phyloP scores from a whole-genome alignment of 2,113 vertebrate genomes.

The Bubo blakistoni region DNA sequence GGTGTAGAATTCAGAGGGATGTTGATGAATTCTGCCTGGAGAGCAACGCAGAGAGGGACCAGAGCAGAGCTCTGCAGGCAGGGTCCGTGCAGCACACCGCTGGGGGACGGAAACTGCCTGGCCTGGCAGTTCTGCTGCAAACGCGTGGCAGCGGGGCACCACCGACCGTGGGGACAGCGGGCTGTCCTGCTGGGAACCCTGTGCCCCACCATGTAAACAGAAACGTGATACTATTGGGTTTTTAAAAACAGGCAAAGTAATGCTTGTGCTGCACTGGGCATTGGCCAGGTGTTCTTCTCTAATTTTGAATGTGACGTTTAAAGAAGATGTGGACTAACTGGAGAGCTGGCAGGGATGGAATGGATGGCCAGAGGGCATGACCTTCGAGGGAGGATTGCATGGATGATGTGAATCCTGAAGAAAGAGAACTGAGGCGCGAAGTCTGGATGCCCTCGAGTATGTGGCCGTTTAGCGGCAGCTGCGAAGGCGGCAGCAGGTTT shows the following conservation, averaged over 20 bases:
- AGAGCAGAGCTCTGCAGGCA: background rate
- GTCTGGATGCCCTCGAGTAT: fast-evolving
- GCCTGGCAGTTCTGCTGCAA: background rate
- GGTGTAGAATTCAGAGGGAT: background rate
- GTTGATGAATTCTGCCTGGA: background rate
- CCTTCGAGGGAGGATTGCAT: fast-evolving
- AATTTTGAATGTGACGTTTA: fast-evolving
- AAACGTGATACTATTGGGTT: background rate
- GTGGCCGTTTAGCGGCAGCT: fast-evolving
- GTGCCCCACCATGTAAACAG: fast-evolving
- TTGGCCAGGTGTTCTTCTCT: too few relatives aligned
- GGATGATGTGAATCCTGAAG: fast-evolving
- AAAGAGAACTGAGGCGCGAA: fast-evolving
- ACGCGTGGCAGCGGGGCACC: fast-evolving
- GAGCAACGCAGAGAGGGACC: fast-evolving
- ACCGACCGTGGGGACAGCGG: fast-evolving
- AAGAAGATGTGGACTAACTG: background rate
- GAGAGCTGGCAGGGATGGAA: background rate
- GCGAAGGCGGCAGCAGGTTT: fast-evolving
- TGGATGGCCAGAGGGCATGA: fast-evolving
- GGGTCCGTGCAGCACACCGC: fast-evolving
- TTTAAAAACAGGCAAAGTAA: background rate
- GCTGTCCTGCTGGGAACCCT: background rate
- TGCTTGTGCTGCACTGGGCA: fast-evolving
- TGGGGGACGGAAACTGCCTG: fast-evolving